Base-by-base conservation (phyloP, 2,113 vertebrate genomes). In the Ahaetulla prasina region DNA sequence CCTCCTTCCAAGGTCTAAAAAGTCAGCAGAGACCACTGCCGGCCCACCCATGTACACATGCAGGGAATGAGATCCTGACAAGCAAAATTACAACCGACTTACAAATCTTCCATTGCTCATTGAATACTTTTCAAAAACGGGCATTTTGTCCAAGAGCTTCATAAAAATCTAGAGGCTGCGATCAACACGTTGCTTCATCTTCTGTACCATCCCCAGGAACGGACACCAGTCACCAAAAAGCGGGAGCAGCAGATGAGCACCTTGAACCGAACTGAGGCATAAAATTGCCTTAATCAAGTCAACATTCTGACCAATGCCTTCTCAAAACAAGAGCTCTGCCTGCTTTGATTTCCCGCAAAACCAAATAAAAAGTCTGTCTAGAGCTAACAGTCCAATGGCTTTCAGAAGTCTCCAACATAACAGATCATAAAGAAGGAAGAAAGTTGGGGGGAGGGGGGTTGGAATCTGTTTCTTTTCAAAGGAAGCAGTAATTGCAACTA, bases 341-440 rank as follows among this genome's bases (percentile, higher is more conserved):
- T 90, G 93, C 93, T 96, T 95, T 91, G 94, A 94, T 92, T 43
- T 47, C 95, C 95, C 97, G 4, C 85, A 80, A 43, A 39, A 80
- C 47, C 97, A 97, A 97, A 97, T 96, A 94, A 95, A 94, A 54
- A 96, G 94, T 93, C 94, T 95, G 94, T 93, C 47, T 39, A 93
- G 95, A 96, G 94, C 92, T 92, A 49, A 49, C 80, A 39, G 93
- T 91, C 96, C 93, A 96, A 94, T 96, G 94, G 89, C 91, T 93
- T 95, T 94, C 91, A 93, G 93, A 92, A 85, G 88, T 27, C 68
- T 35, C 10, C 43, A 35, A 49, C 68, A 3, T 22, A 25, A 16
- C 88, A 39, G 68, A 20, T 50, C 52, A 55, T 49, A 39, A 54
- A 54, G 27, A 47, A 88, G 85, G 35, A 18, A 88, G 53, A 45